A percentile compares a stretch with the other conserved stretches of the same genome.
phyloP scores from a whole-genome alignment of 2,113 vertebrate species.

The Odontophorus gujanensis region DNA sequence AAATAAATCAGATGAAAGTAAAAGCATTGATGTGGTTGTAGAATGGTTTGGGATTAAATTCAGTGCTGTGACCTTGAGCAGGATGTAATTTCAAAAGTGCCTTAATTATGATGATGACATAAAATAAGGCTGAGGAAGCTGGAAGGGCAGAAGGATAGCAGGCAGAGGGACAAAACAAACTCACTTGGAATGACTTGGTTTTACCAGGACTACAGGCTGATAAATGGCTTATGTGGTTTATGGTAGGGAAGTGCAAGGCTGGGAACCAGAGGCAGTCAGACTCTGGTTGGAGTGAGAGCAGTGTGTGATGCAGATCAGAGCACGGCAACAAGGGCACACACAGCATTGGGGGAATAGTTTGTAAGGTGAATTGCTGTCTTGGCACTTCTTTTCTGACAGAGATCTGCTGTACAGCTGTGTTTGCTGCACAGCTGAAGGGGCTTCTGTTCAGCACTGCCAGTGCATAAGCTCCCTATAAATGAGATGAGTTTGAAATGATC shows the following conservation, averaged over 20 bases:
- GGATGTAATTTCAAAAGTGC: slow-evolving; percentile 33
- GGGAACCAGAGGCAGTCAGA: not conserved
- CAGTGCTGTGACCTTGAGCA: not conserved
- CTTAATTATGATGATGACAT: slow-evolving; percentile 14
- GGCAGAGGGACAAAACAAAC: not conserved
- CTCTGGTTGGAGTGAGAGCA: not conserved
- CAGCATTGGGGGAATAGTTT: not conserved
- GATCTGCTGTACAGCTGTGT: not conserved
- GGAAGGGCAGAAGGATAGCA: not conserved
- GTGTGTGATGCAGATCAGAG: not conserved
- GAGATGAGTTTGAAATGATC: not conserved
- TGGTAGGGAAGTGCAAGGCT: not conserved
- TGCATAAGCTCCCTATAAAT: not conserved
- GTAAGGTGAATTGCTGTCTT: not conserved
- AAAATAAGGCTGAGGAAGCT: not conserved
- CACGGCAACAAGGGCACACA: not conserved
- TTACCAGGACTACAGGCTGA: not conserved
- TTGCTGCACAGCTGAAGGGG: not conserved
- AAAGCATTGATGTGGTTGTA: not conserved
- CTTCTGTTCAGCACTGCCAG: not conserved
- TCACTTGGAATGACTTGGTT: not conserved
- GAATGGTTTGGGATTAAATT: not conserved
- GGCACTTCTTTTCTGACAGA: no score
- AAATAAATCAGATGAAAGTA: slow-evolving; percentile 51
- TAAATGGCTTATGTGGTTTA: not conserved